Percentiles rank a stretch among this genome's conserved stretches.
phyloP scores from a whole-genome alignment of 23 tunicate genomes.

The Ascidia mentula region DNA sequence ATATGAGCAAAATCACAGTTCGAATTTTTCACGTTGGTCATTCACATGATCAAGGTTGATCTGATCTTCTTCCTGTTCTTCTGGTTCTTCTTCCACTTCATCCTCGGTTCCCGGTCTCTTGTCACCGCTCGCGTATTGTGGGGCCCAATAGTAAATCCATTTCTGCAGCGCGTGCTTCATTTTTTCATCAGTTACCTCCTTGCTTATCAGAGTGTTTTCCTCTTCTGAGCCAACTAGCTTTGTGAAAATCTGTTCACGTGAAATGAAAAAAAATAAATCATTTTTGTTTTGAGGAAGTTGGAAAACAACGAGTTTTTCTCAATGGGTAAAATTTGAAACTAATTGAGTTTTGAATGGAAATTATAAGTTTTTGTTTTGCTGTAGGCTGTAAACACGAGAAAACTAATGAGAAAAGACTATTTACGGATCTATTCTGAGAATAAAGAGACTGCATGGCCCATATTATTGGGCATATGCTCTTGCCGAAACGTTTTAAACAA shows the following conservation, averaged over 20 bases:
- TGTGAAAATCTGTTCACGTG: conserved; percentile 25
- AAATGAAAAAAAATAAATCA: background rate
- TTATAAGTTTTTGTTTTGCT: too few species aligned
- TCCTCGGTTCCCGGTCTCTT: conserved; percentile 2
- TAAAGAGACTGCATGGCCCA: too few species aligned
- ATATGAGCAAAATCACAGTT: too few species aligned
- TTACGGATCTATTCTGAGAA: background rate
- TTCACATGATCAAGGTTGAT: background rate
- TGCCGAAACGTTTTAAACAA: too few species aligned
- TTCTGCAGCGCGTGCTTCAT: conserved; percentile 29
- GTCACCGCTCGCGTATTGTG: conserved; percentile 33
- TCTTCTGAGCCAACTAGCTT: conserved; percentile 27
- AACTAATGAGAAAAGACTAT: too few species aligned
- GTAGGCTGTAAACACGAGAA: too few species aligned
- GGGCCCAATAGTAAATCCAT: conserved; percentile 57
- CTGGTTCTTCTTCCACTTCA: conserved; percentile 3
- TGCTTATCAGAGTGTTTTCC: conserved; percentile 9
- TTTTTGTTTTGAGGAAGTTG: background rate
- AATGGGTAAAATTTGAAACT: too few species aligned
- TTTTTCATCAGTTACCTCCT: conserved; percentile 12
- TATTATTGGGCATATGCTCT: too few species aligned
- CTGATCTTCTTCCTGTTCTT: conserved; percentile 1
- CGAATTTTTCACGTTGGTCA: conserved; percentile 6
- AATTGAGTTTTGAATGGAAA: too few species aligned
- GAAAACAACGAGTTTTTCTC: too few species aligned